Evolutionary conservation across 2,113 vertebrate genomes (phyloP).

Genomic region (Gallinago paraguaiae): DNA sequence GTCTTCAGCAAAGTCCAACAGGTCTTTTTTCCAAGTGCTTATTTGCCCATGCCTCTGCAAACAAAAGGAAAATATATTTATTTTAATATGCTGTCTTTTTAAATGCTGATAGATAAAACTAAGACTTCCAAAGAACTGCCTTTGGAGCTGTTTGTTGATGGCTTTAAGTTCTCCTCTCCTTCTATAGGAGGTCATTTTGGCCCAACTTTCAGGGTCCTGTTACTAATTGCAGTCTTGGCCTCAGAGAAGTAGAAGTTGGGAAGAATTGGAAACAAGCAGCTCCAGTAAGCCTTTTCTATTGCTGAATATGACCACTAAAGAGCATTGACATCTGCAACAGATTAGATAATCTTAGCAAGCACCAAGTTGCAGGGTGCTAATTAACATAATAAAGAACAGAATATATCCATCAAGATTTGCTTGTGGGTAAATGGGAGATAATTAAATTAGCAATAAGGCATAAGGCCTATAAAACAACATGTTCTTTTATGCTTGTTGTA

Average conservation of each 20-base stretch:
- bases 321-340: background rate
- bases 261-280: background rate
- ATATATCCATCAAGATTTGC: slow-evolving; percentile 19
- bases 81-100: background rate
- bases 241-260: background rate
- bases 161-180: background rate
- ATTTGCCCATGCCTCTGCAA: background rate
- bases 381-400: slow-evolving; percentile 8
- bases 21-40: background rate
- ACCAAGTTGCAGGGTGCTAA: slow-evolving; percentile 4
- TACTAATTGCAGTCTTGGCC: background rate
- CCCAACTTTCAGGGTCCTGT: background rate
- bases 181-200: background rate
- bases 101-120: background rate
- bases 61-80: background rate
- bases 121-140: background rate
- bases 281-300: background rate
- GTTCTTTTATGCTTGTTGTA: background rate
- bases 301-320: background rate
- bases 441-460: slow-evolving; percentile 26
- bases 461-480: background rate
- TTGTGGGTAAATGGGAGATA: slow-evolving; percentile 30
- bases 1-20: background rate
- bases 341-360: slow-evolving; percentile 12
- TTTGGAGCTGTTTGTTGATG: background rate